Conservation (phyloP, 2,797 vertebrate genomes). For the Dryobates pubescens region DNA sequence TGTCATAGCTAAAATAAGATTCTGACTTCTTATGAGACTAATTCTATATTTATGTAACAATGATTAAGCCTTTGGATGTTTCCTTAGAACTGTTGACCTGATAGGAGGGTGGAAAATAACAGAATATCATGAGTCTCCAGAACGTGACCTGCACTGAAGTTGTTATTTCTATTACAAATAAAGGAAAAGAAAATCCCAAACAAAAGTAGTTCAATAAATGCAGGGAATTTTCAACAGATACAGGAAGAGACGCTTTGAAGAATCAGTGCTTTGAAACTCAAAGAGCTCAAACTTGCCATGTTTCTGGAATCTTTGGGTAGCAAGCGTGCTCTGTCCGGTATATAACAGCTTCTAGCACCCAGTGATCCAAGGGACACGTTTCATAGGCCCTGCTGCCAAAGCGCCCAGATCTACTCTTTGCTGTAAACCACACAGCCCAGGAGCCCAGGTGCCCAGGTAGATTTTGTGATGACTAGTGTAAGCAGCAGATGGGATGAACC, state of each 20-base stretch:
- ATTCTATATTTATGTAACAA: constrained; percentile 62
- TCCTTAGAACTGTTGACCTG: constrained; percentile 22
- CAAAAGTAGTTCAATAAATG: constrained; percentile 8
- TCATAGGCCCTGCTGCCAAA: background rate
- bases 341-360: background rate
- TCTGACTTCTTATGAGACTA: constrained; percentile 45
- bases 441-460: background rate
- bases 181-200: constrained; percentile 45
- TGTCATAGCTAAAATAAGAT: constrained; percentile 71
- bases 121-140: constrained; percentile 34
- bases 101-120: constrained; percentile 44
- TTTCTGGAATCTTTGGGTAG: background rate
- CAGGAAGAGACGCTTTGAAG: constrained; percentile 13
- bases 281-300: background rate
- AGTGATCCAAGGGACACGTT: background rate
- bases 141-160: background rate
- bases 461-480: background rate
- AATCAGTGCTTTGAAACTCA: constrained; percentile 18
- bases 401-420: background rate
- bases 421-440: background rate
- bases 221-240: background rate
- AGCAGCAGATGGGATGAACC: background rate
- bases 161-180: constrained; percentile 35
- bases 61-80: constrained; percentile 57
- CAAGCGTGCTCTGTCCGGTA: background rate